phyloP scores from a whole-genome alignment of 2,113 vertebrate genomes.

The Poicephalus gulielmi region DNA sequence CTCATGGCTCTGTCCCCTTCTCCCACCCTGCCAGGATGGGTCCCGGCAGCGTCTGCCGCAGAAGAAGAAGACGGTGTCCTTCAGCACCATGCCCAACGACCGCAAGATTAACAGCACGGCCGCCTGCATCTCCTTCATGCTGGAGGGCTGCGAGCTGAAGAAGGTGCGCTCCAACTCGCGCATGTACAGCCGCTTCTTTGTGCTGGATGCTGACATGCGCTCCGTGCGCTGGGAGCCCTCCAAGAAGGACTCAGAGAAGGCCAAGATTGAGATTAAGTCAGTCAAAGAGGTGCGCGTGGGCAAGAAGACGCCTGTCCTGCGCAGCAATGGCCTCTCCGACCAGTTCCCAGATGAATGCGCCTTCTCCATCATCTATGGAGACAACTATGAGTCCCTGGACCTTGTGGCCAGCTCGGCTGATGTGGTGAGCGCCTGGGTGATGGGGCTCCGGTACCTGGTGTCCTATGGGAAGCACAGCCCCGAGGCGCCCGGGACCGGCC shows the following conservation, averaged over 20 bases:
- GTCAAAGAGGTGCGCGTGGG: slow-evolving; percentile 91
- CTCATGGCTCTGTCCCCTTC: background rate
- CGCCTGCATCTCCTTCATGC: slow-evolving; percentile 92
- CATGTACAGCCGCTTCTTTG: slow-evolving; percentile 92
- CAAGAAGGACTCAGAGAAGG: slow-evolving; percentile 92
- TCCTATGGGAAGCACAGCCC: slow-evolving; percentile 88
- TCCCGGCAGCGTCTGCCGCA: slow-evolving; percentile 79
- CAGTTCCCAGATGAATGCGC: slow-evolving; percentile 92
- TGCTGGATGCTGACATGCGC: slow-evolving; percentile 88
- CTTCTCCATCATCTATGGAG: slow-evolving; percentile 93
- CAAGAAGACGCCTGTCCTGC: slow-evolving; percentile 89
- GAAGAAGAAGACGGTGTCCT: slow-evolving; percentile 92
- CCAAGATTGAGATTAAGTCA: slow-evolving; percentile 90
- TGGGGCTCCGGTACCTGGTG: slow-evolving; percentile 90
- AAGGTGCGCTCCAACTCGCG: slow-evolving; percentile 93
- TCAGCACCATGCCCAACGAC: slow-evolving; percentile 91
- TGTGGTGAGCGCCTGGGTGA: slow-evolving; percentile 91
- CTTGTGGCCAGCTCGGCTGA: slow-evolving; percentile 88
- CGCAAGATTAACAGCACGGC: slow-evolving; percentile 91
- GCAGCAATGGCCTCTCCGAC: slow-evolving; percentile 90
- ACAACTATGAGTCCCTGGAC: slow-evolving; percentile 92
- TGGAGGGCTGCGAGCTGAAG: slow-evolving; percentile 94
- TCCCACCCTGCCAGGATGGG: slow-evolving; percentile 77
- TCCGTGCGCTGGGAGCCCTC: slow-evolving; percentile 92
- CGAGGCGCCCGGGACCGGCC: slow-evolving; percentile 74